Percentiles rank a stretch among this genome's conserved stretches.
Conservation (phyloP, 2,888 invertebrate genomes). For the Tinea semifulvella region DNA sequence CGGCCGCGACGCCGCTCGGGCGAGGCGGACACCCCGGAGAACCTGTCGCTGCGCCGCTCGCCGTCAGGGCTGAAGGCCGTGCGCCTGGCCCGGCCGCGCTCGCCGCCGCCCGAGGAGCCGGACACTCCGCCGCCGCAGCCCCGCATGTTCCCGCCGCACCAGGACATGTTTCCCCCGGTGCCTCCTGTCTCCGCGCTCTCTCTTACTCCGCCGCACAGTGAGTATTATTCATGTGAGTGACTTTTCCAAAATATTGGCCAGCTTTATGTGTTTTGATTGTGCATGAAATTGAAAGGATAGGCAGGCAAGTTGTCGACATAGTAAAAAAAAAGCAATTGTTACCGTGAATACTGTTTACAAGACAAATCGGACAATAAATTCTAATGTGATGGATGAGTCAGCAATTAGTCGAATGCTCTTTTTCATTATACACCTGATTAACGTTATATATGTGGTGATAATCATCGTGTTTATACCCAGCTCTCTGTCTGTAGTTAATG, state of each 20-base stretch:
- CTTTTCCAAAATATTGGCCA: slow-evolving; percentile 5
- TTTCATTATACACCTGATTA: too few species aligned
- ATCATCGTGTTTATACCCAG: not conserved
- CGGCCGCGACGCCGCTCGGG: slow-evolving; percentile 85
- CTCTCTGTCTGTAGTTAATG: not conserved
- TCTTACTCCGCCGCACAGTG: slow-evolving; percentile 84
- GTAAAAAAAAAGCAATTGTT: too few species aligned
- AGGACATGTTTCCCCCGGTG: slow-evolving; percentile 78
- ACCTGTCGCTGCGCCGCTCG: slow-evolving; percentile 69
- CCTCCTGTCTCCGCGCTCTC: slow-evolving; percentile 78
- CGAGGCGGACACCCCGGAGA: slow-evolving; percentile 70
- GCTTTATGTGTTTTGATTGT: too few species aligned
- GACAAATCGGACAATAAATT: too few species aligned
- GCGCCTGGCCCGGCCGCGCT: slow-evolving; percentile 45
- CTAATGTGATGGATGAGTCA: too few species aligned
- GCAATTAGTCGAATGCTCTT: too few species aligned
- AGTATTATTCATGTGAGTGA: slow-evolving; percentile 41
- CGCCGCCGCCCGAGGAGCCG: slow-evolving; percentile 42
- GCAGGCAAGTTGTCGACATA: too few species aligned
- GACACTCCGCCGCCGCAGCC: slow-evolving; percentile 65
- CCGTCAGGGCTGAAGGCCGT: slow-evolving; percentile 48
- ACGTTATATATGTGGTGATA: too few species aligned
- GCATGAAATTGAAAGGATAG: too few species aligned
- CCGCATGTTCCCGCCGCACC: slow-evolving; percentile 61
- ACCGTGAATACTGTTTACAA: too few species aligned